These are phyloP conservation scores for Alectoris magna DNA, from an alignment of 2,797 vertebrate genomes.

Conservation along the genomic window DNA sequence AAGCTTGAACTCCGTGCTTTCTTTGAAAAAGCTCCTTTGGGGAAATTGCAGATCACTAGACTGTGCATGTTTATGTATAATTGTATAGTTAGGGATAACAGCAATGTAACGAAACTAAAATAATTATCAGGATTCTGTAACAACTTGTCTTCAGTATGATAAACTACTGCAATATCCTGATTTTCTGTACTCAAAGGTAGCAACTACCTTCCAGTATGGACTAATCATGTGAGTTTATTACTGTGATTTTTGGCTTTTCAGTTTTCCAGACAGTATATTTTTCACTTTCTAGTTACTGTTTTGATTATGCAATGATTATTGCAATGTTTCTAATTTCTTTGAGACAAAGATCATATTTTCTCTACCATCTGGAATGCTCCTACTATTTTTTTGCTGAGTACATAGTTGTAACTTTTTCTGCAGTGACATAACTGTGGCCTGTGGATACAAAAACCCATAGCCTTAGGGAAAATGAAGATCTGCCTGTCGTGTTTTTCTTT, in stretches of 20 bases:
- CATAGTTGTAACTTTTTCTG: background rate
- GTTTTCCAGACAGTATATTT: background rate
- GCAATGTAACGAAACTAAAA: background rate
- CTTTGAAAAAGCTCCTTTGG: background rate
- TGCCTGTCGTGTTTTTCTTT: background rate
- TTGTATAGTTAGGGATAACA: background rate
- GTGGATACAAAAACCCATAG: background rate
- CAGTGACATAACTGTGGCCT: background rate
- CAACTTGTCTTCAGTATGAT: background rate
- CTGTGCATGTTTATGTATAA: background rate
- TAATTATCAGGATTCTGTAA: background rate
- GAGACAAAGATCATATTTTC: background rate
- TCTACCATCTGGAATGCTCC: background rate
- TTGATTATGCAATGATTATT: background rate
- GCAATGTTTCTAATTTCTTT: background rate
- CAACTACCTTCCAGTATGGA: background rate
- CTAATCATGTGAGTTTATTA: background rate
- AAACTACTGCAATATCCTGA: background rate
- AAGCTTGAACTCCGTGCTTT: background rate
- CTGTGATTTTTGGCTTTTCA: fast-evolving
- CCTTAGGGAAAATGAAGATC: background rate
- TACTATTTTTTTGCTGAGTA: background rate
- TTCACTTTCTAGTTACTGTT: background rate
- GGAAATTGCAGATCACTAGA: background rate
- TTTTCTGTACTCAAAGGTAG: background rate